Conservation (phyloP, 2,888 invertebrate genomes). For the Ochropleura leucogaster region DNA sequence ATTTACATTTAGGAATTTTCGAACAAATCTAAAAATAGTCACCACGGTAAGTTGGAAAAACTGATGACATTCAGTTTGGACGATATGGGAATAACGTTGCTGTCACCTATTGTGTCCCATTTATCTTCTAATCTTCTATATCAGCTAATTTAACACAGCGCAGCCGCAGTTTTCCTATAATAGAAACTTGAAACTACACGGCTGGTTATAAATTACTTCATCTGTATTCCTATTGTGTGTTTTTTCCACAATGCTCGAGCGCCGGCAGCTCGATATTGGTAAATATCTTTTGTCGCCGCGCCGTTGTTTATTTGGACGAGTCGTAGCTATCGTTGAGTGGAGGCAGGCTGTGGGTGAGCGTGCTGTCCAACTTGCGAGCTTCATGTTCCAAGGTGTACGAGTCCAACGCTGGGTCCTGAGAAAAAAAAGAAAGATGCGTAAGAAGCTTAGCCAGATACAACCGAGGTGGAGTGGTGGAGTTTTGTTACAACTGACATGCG, state of each 20-base stretch:
- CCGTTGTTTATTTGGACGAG: constrained; percentile 82
- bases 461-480: neutral
- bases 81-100: constrained; percentile 52
- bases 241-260: constrained; percentile 54
- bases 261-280: constrained; percentile 52
- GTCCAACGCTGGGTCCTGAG: constrained; percentile 95
- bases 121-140: no score
- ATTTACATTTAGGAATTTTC: constrained; percentile 58
- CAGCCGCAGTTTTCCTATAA: constrained; percentile 52
- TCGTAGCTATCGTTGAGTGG: constrained; percentile 89
- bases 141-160: constrained; percentile 58
- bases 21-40: constrained; percentile 58
- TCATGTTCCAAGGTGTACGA: constrained; percentile 97
- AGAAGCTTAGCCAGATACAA: neutral
- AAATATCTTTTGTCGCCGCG: constrained; percentile 54
- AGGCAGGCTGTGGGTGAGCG: constrained; percentile 91
- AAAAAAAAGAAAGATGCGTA: constrained; percentile 53
- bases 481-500: neutral
- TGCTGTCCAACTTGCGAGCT: constrained; percentile 93
- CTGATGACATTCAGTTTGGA: constrained; percentile 42
- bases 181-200: constrained; percentile 58
- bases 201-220: constrained; percentile 66
- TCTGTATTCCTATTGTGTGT: constrained; percentile 63
- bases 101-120: constrained; percentile 55
- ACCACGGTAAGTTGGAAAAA: constrained; percentile 37